Base-by-base conservation (phyloP, 2,888 invertebrate species). In the Laothoe populi region DNA sequence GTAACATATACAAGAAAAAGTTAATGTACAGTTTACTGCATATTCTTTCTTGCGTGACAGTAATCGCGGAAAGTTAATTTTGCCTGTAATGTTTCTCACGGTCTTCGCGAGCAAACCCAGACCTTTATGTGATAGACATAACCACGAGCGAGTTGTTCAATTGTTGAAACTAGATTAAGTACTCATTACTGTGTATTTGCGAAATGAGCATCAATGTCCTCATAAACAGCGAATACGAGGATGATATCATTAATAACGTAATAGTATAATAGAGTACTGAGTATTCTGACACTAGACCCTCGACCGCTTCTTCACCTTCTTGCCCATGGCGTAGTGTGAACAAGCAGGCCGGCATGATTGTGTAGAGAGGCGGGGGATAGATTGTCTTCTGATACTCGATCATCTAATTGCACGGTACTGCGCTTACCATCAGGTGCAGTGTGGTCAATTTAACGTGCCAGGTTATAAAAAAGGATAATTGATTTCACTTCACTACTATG, bases 61-160 rank as follows among this genome's bases (percentile, higher is more conserved):
- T 86, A 86, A 87, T 83, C 78, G 81, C 82, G 82, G 84, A 86
- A 85, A 89, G 84, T 86, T 84, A 81, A 84, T 84, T n/a, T 84
- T 79, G 77, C 79, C 80, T 75, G 81, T 77, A 84, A 78, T 79
- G 81, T 84, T 90, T 91, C 91, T 87, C 91, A 91, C 90, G 90
- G 82, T 86, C 75, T 72, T 79, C 78, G 78, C 76, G 70, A 74
- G 68, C 72, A 75, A 75, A 74, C 76, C 74, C 74, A 77, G 69
- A 66, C 76, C 78, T 81, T 81, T 78, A 72, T 71, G 70, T 66
- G 72, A 66, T 71, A 71, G 70, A 68, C 72, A 66, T 74, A 70
- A 73, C 70, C 68, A 64, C 44, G 19, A 19, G 44, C 44, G 19
- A 44, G 16, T 44, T 44, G 44, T 8, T 19, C 19, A 44, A 44